A percentile compares a stretch with the other conserved stretches of the same genome.
phyloP scores from a whole-genome alignment of 2,797 vertebrate genomes.

The Urocyon cinereoargenteus region DNA sequence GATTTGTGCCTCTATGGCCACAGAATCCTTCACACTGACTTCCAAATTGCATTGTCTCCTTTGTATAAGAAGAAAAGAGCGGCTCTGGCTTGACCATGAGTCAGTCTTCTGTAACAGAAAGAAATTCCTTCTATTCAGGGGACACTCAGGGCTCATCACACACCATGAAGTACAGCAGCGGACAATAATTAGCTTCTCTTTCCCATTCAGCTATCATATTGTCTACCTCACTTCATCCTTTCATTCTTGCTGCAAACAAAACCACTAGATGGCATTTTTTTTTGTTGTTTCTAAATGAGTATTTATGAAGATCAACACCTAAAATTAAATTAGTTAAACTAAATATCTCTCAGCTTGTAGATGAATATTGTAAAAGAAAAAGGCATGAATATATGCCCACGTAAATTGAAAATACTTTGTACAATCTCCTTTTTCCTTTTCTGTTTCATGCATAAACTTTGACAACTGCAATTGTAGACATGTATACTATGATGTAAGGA shows the following conservation, averaged over 20 bases:
- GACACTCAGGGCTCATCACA: not conserved
- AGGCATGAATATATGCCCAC: fast-evolving
- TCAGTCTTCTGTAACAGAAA: not conserved
- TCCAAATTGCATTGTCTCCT: not conserved
- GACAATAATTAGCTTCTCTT: not conserved
- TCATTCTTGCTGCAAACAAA: not conserved
- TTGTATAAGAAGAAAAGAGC: conserved; percentile 7
- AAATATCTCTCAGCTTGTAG: not conserved
- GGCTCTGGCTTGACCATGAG: not conserved
- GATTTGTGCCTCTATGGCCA: not conserved
- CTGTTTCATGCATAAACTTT: not conserved
- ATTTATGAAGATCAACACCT: not conserved
- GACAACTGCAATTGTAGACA: not conserved
- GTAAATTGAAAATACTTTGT: not conserved
- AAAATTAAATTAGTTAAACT: not conserved
- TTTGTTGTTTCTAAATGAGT: not conserved
- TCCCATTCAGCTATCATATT: not conserved
- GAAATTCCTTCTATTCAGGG: not conserved
- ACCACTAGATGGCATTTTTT: not conserved
- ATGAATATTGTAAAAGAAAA: not conserved
- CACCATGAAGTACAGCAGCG: not conserved
- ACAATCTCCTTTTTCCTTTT: not conserved
- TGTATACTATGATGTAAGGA: not conserved
- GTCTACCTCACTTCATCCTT: not conserved
- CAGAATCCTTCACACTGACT: not conserved